phyloP scores from a whole-genome alignment of 2,113 vertebrate genomes.

The Amblyopsis rosae region DNA sequence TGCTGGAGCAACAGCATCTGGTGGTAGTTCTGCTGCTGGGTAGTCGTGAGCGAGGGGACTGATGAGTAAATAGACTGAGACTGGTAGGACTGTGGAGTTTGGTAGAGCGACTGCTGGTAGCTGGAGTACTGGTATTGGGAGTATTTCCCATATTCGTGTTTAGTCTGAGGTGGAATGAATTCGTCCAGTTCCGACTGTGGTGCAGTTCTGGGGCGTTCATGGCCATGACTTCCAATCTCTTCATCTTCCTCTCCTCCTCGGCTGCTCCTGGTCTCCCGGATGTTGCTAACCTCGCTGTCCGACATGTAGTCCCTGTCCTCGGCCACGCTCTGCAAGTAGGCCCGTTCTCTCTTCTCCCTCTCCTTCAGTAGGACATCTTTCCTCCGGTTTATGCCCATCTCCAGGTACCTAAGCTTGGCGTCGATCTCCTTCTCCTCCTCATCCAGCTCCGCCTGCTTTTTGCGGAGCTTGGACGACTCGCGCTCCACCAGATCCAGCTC shows the following conservation, averaged over 20 bases:
- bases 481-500: slow-evolving; percentile 95
- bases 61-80: slow-evolving; percentile 91
- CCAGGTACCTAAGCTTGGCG: slow-evolving; percentile 93
- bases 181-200: slow-evolving; percentile 92
- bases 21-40: slow-evolving; percentile 91
- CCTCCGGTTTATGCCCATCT: slow-evolving; percentile 97
- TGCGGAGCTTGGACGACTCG: slow-evolving; percentile 96
- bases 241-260: slow-evolving; percentile 69
- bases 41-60: slow-evolving; percentile 85
- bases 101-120: slow-evolving; percentile 90
- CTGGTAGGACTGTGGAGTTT: slow-evolving; percentile 89
- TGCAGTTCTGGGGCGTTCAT: slow-evolving; percentile 92
- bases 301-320: slow-evolving; percentile 99
- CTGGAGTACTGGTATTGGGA: slow-evolving; percentile 92
- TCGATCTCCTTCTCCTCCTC: slow-evolving; percentile 99
- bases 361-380: slow-evolving; percentile 95
- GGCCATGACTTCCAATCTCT: slow-evolving; percentile 78
- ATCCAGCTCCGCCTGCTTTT: slow-evolving; percentile 96
- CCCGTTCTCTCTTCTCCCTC: slow-evolving; percentile 94
- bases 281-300: slow-evolving; percentile 95
- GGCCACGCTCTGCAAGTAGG: slow-evolving; percentile 96
- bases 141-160: slow-evolving; percentile 91
- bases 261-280: slow-evolving; percentile 84
- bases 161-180: slow-evolving; percentile 91
- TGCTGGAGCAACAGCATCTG: slow-evolving; percentile 93